Percentiles rank a stretch among this genome's conserved stretches.
phyloP scores from a whole-genome alignment of 2,113 vertebrate species.

The Crotalus helleri region DNA sequence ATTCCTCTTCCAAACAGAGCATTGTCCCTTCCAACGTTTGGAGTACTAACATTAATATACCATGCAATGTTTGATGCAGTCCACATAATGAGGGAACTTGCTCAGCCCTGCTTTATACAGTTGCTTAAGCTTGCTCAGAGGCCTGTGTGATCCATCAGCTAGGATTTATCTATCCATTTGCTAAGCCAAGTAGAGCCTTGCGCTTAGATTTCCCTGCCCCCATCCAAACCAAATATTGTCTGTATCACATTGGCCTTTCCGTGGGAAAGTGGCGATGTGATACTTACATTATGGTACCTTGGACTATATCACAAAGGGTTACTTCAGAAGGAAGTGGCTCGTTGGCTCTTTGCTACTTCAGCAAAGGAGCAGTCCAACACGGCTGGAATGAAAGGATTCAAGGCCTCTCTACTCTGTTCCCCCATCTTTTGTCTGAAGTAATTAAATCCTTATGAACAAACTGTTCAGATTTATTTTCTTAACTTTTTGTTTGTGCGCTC shows the following conservation, averaged over 20 bases:
- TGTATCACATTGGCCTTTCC: not conserved
- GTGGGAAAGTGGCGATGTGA: not conserved
- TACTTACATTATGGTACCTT: not conserved
- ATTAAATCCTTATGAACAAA: slow-evolving; percentile 61
- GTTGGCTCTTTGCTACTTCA: not conserved
- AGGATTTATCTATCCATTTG: not conserved
- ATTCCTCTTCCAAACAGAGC: not conserved
- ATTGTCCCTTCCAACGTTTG: not conserved
- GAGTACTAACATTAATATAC: not conserved
- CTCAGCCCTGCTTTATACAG: not conserved
- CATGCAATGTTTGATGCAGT: not conserved
- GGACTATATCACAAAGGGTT: slow-evolving; percentile 12
- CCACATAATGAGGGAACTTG: not conserved
- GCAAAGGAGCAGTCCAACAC: not conserved
- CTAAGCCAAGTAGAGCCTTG: not conserved
- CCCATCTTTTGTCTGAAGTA: slow-evolving; percentile 45
- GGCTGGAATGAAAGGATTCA: not conserved
- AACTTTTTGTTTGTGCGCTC: slow-evolving; percentile 45
- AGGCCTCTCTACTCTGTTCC: not conserved
- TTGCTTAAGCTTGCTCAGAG: not conserved
- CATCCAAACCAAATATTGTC: not conserved
- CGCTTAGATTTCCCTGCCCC: not conserved
- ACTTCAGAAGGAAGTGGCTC: not conserved
- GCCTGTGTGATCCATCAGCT: not conserved
- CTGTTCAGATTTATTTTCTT: slow-evolving; percentile 52